Evolutionary conservation across 2,888 invertebrate species (phyloP), one percentile per base, ranked within the genome.

Genomic region (Malthinus seriepunctatus): DNA sequence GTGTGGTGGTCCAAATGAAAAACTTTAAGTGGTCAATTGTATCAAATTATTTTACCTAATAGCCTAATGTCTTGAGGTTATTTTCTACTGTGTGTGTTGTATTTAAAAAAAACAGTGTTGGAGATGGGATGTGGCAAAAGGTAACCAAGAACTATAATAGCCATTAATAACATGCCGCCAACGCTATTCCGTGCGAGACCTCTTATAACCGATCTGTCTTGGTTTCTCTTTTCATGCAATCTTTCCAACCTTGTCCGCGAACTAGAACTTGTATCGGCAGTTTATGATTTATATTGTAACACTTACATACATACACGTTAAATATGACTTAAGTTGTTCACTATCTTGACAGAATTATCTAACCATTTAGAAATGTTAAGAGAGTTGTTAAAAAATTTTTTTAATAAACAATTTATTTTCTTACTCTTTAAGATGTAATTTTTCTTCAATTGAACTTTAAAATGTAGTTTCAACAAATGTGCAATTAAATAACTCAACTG

Each of bases 121-220:
- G 47, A 54, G 37, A 54, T 54, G 47, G 37, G 47, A 54, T 54
- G 54, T 46, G 47, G 54, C 56, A 62, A 60, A 58, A 60, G 64
- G 62, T 63, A 66, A 62, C 60, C 59, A 64, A 61, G 63, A 68
- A 63, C 62, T 63, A 66, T 75, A 75, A 75, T 75, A 73, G 73
- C 74, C 74, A 75, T 75, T 75, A 75, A 75, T 75, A 75, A 75
- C 69, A 69, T 67, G 70, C 73, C 74, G 74, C 75, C 74, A 74
- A 75, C 74, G 74, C 74, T 68, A 69, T 70, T 69, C 71, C 71
- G 73, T 73, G 73, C 74, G 71, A 73, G 73, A 73, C 74, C 73
- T 73, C 73, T 74, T 74, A 74, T 74, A 74, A 73, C 71, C 73
- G 72, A 73, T 73, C 70, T 67, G 70, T 72, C 72, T 71, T 67